Base-by-base conservation (phyloP, 2,113 vertebrate species). In the Calyptommatus sinebrachiatus region DNA sequence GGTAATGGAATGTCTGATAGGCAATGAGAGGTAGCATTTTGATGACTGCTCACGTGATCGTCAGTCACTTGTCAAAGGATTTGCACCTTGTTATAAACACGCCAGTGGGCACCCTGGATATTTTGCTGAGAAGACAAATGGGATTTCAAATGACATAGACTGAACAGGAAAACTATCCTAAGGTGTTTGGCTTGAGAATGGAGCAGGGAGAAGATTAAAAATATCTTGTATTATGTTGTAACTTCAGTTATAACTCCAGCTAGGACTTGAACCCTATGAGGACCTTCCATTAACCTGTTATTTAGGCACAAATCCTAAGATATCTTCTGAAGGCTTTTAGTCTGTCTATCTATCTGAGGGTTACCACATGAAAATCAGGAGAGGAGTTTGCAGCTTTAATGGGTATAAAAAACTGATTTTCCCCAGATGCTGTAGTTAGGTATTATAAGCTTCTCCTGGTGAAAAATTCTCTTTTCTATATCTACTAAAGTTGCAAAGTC, bases 241-340 rank as follows among this genome's bases (percentile, higher is more conserved):
- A 61, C 46, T 75, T 53, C 22, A 62, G n/a, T 35, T 80, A 31
- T 22, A 12, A 10, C 2, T 50, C 77, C 74, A 66, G 5, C 61
- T 3, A 48, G 80, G 76, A 21, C 73, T 28, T 79, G 28, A 24
- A 71, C 11, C 45, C 41, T 50, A 41, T 70, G 21, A 10, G 61
- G 78, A 26, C 77, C 87, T 90, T 83, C 62, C 48, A 79, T 81
- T 46, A 4, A 81, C 89, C 73, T 77, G 26, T 5, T 73, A 0
- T 65, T 80, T 71, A 41, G 75, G 11, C 41, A 83, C 31, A 11
- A 84, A 85, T 28, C 80, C 8, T 5, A 12, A 70, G 29, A 81
- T 26, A n/a, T 83, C 4, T 63, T 83, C 3, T 63, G 65, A 75
- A 78, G 62, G 73, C 22, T 14, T 68, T 82, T 80, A 45, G 83